Base-by-base conservation (phyloP, 2,113 vertebrate species). In the Oophaga pumilio region DNA sequence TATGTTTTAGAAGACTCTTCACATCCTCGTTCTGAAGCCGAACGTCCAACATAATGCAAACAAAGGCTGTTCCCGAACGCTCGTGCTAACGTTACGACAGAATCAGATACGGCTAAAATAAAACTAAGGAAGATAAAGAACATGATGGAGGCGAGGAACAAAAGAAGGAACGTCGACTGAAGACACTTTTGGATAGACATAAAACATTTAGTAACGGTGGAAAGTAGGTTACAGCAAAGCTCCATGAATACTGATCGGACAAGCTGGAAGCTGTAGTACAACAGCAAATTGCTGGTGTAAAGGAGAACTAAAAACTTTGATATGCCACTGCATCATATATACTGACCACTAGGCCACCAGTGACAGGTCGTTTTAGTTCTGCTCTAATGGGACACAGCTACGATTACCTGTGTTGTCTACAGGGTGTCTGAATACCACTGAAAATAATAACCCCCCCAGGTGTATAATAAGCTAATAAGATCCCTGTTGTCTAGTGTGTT, bases 1-100 rank as follows among this genome's bases (percentile, higher is more conserved):
- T 81, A 64, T 82, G 28, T 82, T 24, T 52, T 68, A 68, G 22
- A 68, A 82, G 60, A 66, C n/a, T 49, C 60, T 82, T 82, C 24
- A 50, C 12, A 24, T 82, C 8, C 33, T 82, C 62, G 52, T 68
- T 50, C 71, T 74, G 43, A 49, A 50, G 71, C 33, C 33, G 43
- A 49, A 22, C 43, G 52, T 50, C 49, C 22, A n/a, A 49, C 79
- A 82, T n/a, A 62, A 64, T 28, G 80, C 33, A 68, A 66, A 82
- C 80, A 82, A 82, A 49, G 62, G 80, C 22, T 26, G 76, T 11
- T 50, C 12, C 6, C 10, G 56, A 50, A 68, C 28, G 66, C 26
- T 43, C 14, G 9, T 15, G 11, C 49, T 26, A n/a, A 77, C n/a
- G 76, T 77, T 74, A 77, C 17, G 3, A n/a, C 77, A 10, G 53